Evolutionary conservation across 1,140 invertebrate genomes (phyloP), one percentile per base, ranked within the genome.

Genomic region (Zaprionus ghesquierei): DNA sequence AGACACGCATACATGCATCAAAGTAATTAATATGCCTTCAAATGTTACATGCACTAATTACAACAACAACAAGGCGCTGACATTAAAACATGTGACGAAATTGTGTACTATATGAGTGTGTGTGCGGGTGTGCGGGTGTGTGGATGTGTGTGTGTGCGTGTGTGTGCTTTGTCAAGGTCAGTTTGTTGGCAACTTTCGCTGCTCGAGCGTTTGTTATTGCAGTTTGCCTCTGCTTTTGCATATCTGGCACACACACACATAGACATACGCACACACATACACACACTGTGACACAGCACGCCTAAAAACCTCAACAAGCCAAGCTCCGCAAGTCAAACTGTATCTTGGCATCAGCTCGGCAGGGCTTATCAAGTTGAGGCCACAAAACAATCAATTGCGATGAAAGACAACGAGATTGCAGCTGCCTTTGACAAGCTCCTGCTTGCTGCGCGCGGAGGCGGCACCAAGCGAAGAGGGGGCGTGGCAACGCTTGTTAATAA

Each of bases 1-100:
- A 68, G 6, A 12, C 22, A 38, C 15, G 13, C 59, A 56, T 64
- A 58, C 55, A 60, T 73, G 64, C 81, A 87, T 81, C 79, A 79
- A 86, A 86, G 81, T 86, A 86, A 87, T 86, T 79, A 86, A 87
- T 86, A 86, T 86, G 71, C 82, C 77, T 81, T 87, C 79, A 79
- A 81, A 87, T 86, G 78, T 76, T 68, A 81, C 82, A 86, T 86
- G 75, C 79, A 76, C 82, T 87, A 86, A 86, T 86, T 86, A 86
- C 82, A 76, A 70, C 71, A 77, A 80, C 71, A 74, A 66, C 33
- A 51, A 35, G 46, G 22, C 15, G 44, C 54, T 68, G 51, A 20
- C 55, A 41, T 46, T 46, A 12, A 22, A 46, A 59, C 55, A 55
- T 38, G 56, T 66, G 29, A 54, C 53, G 9, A 22, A 29, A 31